Evolutionary conservation across 2,797 vertebrate species (phyloP).

Genomic region (Pseudomugil tenellus): DNA sequence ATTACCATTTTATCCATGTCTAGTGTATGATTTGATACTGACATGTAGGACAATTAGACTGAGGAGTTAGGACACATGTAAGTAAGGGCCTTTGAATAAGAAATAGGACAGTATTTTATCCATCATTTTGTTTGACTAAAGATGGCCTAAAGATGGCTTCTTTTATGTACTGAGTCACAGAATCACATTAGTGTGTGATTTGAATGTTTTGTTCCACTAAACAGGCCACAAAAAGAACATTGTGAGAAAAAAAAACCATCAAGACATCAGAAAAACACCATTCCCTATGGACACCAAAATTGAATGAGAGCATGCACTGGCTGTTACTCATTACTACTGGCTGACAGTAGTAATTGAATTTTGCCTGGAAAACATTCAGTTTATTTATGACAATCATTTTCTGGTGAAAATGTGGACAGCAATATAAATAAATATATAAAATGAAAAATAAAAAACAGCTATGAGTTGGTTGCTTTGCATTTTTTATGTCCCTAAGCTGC

Average conservation of each 20-base stretch:
- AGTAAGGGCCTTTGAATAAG: conserved; percentile 11
- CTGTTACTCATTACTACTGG: conserved; percentile 75
- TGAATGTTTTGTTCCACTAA: conserved; percentile 68
- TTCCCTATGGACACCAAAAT: conserved; percentile 71
- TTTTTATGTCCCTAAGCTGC: conserved; percentile 17
- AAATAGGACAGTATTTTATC: conserved; percentile 31
- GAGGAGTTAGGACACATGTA: conserved; percentile 31
- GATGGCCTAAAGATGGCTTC: conserved; percentile 34
- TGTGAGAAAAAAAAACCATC: conserved; percentile 49
- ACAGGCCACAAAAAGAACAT: conserved; percentile 63
- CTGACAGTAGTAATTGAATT: conserved; percentile 77
- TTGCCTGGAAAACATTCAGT: conserved; percentile 61
- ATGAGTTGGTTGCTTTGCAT: conserved; percentile 21
- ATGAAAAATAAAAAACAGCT: conserved; percentile 20
- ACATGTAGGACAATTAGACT: conserved; percentile 30
- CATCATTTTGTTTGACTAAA: conserved; percentile 30
- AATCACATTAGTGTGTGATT: conserved; percentile 75
- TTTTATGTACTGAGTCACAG: conserved; percentile 61
- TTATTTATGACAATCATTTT: conserved; percentile 67
- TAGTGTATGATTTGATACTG: conserved; percentile 24
- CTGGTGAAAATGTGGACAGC: conserved; percentile 39
- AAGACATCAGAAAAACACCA: conserved; percentile 69
- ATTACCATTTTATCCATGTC: conserved; percentile 26
- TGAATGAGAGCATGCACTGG: conserved; percentile 77
- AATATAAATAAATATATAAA: conserved; percentile 21